Base-by-base conservation (phyloP, 2,797 vertebrate species). In the Melanitta fusca region DNA sequence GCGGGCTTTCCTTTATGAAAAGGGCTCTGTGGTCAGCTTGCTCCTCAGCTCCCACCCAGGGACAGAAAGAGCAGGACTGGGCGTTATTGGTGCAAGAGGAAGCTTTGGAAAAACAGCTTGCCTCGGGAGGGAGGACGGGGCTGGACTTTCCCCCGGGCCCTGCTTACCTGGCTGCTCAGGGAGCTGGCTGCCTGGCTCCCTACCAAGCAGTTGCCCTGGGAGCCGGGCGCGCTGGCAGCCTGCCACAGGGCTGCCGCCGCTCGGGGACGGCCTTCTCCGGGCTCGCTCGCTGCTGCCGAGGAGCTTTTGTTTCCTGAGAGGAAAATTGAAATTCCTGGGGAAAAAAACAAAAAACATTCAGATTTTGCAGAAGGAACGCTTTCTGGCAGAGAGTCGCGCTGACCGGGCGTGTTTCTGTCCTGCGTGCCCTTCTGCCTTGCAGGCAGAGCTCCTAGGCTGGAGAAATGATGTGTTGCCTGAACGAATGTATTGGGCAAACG, bases 301-400 rank as follows among this genome's bases (percentile, higher is more conserved):
- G 39, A 91, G 56, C 88, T 91, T 93, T 95, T 89, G 88, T 96
- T 94, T 94, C 74, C 93, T 32, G 47, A 69, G 5, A 62, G 80
- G 71, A 86, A 95, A 90, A 89, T 91, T 64, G 79, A 93, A 90
- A 89, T 95, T 94, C 71, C 74, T 45, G 34, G 34, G 81, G 62
- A 53, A 81, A 88, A 85, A 13, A 51, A 25, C 6, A 21, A 22
- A 47, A 47, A 24, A 49, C 47, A 71, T 68, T 86, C 49, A 6
- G 70, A n/a, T 95, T 88, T 72, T 86, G 60, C 94, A 86, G 95
- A 91, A 95, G 64, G 64, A 71, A 18, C 20, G 66, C 47, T 95
- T 96, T 68, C 73, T 88, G 66, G 25, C 10, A 8, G 64, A 53
- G 51, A 81, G 60, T 8, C 0, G 0, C 61, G 73, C 36, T 0